Evolutionary conservation across 1,140 invertebrate genomes (phyloP), one percentile per base, ranked within the genome.

Genomic region (Pogonognathellus flavescens): DNA sequence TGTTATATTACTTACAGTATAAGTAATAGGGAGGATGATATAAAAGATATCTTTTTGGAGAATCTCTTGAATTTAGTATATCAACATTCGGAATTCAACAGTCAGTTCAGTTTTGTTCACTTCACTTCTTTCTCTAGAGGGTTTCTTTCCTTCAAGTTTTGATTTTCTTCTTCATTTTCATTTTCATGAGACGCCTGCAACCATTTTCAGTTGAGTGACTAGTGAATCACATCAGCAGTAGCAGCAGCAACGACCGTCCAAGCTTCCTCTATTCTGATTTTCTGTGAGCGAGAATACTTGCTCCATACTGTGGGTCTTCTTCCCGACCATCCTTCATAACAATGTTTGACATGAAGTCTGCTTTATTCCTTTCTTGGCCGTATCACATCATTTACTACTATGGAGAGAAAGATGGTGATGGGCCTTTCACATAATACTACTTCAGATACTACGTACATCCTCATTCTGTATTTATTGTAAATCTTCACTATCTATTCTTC

Each of bases 151-250:
- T 76, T 76, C 41, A 76, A 49, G 41, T 76, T 76, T 76, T 76
- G 70, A 76, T 76, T 76, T 76, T 76, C 70, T 76, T 76, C 70
- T 76, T 76, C 70, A 76, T 76, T 76, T 76, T 76, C 70, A 76
- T 76, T 76, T 76, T 76, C 70, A 76, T 76, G 70, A 49, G 70
- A 76, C 41, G 70, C 70, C 70, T 76, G 31, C 9, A 76, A 76
- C 70, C 70, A 76, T 76, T 76, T 76, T 76, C 70, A 76, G 70
- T 76, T 76, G 70, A 76, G 70, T 76, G 70, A 41, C 31, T 50
- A 16, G 70, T 76, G 41, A 8, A 76, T 70, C 62, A 70, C 25
- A 70, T 76, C 70, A 57, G 5, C 66, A 72, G 14, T 41, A 41
- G 31, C 31, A 41, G 31, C 53, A 41, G 22, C n/a, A n/a, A n/a